Evolutionary conservation across 2,797 vertebrate genomes (phyloP).

Genomic region (Oreochromis mossambicus): DNA sequence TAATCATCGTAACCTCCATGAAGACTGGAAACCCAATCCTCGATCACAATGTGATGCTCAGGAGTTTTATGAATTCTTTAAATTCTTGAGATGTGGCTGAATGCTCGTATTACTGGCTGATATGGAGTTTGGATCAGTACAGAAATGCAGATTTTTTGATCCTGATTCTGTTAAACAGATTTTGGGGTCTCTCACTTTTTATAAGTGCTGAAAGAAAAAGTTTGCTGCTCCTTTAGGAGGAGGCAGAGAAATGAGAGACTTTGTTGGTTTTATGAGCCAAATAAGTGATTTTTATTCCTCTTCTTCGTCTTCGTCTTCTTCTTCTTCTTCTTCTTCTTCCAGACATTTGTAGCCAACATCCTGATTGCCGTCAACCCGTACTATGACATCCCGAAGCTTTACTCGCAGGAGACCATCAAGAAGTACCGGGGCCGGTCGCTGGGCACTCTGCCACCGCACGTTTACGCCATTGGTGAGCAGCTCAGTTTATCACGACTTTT

Average conservation of each 20-base stretch:
- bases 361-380: conserved; percentile 97
- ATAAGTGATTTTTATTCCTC: not conserved
- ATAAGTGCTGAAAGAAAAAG: not conserved
- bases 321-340: not conserved
- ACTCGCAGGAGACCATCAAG: conserved; percentile 85
- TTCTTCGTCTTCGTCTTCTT: too few species aligned
- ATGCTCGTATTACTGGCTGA: not conserved
- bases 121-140: not conserved
- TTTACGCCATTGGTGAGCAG: conserved; percentile 89
- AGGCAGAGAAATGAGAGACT: not conserved
- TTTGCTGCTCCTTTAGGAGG: not conserved
- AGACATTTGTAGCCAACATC: conserved; percentile 98
- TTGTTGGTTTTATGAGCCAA: not conserved
- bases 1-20: not conserved
- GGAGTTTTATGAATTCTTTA: not conserved
- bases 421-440: conserved; percentile 89
- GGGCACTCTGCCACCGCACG: conserved; percentile 91
- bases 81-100: not conserved
- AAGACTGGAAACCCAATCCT: not conserved
- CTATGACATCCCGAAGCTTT: conserved; percentile 93
- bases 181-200: not conserved
- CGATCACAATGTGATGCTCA: not conserved
- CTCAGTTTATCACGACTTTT: not conserved
- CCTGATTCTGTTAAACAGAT: not conserved
- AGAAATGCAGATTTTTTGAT: not conserved